These are phyloP conservation scores for Steinernema khuongi DNA, from an alignment of 1,140 invertebrate species.

Conservation along the genomic window DNA sequence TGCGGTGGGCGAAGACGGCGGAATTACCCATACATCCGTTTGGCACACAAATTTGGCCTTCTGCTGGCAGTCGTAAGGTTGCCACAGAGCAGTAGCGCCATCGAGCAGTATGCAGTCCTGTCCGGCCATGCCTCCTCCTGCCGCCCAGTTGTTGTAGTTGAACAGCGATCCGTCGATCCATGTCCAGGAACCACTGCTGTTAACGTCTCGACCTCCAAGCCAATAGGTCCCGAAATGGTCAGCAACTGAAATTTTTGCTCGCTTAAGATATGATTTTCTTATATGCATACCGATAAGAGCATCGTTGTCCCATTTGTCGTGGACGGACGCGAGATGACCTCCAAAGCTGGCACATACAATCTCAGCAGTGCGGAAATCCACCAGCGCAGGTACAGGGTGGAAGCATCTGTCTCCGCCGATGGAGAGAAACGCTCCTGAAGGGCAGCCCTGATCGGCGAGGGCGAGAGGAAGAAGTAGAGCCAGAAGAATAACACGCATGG, in stretches of 20 bases:
- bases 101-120: too few species aligned
- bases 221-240: neutral
- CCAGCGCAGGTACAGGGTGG: neutral
- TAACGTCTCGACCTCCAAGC: too few species aligned
- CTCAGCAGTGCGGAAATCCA: neutral
- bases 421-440: neutral
- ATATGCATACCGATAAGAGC: neutral
- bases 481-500: too few species aligned
- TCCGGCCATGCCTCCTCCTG: too few species aligned
- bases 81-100: too few species aligned
- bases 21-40: too few species aligned
- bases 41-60: too few species aligned
- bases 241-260: neutral
- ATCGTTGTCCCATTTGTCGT: neutral
- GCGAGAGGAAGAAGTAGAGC: too few species aligned
- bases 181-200: neutral
- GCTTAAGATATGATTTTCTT: neutral
- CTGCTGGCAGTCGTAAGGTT: too few species aligned
- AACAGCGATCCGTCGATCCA: neutral
- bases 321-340: neutral
- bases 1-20: too few species aligned
- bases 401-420: neutral
- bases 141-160: neutral
- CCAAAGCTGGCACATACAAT: neutral
- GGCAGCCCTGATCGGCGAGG: too few species aligned